phyloP scores from a whole-genome alignment of 2,113 vertebrate genomes.

The Nymphicus hollandicus region DNA sequence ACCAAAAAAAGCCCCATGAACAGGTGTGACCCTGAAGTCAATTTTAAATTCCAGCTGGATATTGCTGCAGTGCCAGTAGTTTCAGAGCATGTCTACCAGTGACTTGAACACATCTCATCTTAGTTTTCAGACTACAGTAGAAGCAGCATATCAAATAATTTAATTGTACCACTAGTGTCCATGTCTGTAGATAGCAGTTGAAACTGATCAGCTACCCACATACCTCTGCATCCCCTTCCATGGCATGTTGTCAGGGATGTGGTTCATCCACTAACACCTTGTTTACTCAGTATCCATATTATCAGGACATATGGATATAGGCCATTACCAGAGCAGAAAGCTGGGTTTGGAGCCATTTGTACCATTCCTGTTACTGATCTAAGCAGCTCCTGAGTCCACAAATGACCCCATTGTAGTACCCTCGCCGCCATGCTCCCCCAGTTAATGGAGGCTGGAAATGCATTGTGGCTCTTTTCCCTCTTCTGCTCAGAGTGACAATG shows the following conservation, averaged over 20 bases:
- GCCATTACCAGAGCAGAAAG: neutral
- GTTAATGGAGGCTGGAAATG: neutral
- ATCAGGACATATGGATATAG: neutral
- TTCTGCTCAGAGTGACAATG: neutral
- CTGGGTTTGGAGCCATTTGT: neutral
- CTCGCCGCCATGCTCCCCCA: neutral
- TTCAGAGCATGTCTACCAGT: neutral
- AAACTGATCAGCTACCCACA: neutral
- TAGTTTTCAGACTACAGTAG: neutral
- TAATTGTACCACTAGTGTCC: too few relatives aligned
- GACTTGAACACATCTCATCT: neutral
- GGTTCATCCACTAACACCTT: neutral
- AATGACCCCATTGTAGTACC: neutral
- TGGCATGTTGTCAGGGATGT: neutral
- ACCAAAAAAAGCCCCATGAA: accelerated
- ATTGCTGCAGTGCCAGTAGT: neutral
- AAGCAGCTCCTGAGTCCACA: neutral
- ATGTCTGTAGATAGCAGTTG: neutral
- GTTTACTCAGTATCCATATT: neutral
- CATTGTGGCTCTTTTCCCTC: neutral
- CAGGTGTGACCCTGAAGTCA: neutral
- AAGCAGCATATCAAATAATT: neutral
- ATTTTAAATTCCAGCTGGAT: neutral
- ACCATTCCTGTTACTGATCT: neutral
- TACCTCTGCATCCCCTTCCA: neutral